Evolutionary conservation across 1,140 invertebrate species (phyloP).

Genomic region (Hyposmocoma kahamanoa): DNA sequence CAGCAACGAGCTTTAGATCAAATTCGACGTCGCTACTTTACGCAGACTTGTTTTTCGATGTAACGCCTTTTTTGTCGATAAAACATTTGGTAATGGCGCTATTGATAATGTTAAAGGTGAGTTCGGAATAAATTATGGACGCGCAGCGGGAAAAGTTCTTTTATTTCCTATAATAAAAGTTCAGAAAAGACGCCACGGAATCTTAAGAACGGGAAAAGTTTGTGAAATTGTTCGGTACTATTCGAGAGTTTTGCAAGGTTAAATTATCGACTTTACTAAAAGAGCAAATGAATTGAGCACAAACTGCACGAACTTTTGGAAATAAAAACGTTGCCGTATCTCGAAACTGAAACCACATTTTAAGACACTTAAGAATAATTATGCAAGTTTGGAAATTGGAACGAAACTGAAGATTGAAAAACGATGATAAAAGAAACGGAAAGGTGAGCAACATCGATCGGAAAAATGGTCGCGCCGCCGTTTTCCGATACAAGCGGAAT

Average conservation of each 20-base stretch:
- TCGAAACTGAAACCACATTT: no score
- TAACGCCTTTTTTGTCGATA: constrained; percentile 44
- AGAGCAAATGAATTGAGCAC: not conserved
- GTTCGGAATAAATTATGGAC: constrained; percentile 41
- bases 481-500: constrained; percentile 54
- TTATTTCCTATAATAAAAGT: constrained; percentile 41
- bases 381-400: no score
- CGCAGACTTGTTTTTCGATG: constrained; percentile 51
- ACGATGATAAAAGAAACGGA: no score
- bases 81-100: constrained; percentile 46
- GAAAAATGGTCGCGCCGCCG: constrained; percentile 30
- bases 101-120: constrained; percentile 45
- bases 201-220: constrained; percentile 12
- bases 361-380: no score
- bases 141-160: constrained; percentile 18
- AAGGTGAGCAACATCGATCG: constrained; percentile 27
- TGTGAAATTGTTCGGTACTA: not conserved
- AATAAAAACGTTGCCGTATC: no score
- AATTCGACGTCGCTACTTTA: constrained; percentile 53
- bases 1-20: constrained; percentile 56
- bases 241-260: constrained; percentile 1
- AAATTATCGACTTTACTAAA: not conserved
- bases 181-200: constrained; percentile 15
- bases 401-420: no score
- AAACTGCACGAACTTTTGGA: no score